Conservation (phyloP, 2,113 vertebrate genomes). For the Festucalex cinctus region DNA sequence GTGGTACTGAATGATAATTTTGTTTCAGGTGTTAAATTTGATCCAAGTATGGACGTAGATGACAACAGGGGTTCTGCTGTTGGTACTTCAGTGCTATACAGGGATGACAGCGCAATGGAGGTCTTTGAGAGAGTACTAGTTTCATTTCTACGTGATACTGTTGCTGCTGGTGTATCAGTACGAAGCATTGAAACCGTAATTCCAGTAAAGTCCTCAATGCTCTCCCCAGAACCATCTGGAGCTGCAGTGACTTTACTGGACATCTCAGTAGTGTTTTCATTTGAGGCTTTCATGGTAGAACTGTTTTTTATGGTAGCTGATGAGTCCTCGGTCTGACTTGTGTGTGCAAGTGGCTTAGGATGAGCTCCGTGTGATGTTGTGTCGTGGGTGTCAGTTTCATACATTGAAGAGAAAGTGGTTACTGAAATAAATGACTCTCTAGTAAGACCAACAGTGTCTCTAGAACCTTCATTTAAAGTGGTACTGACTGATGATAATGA, state of each 20-base stretch:
- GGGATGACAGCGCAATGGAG: not conserved
- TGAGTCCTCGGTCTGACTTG: not conserved
- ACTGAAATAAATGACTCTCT: too few species aligned
- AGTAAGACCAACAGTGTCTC: not conserved
- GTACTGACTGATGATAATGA: not conserved
- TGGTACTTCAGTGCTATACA: constrained; percentile 8
- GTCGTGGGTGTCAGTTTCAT: not conserved
- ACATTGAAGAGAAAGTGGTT: not conserved
- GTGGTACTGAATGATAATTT: rapidly evolving
- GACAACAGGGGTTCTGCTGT: not conserved
- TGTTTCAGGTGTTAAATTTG: not conserved
- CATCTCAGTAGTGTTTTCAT: not conserved
- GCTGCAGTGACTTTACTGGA: not conserved
- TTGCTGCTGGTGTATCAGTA: constrained; percentile 1
- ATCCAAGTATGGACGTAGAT: not conserved
- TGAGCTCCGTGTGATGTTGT: not conserved
- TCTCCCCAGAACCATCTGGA: constrained; percentile 4
- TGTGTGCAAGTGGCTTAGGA: not conserved
- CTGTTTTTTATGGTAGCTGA: not conserved
- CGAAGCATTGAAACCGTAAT: not conserved
- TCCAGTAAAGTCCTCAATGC: not conserved
- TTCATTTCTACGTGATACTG: not conserved
- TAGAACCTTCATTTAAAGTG: not conserved
- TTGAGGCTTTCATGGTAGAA: not conserved
- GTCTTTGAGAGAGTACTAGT: not conserved